phyloP scores from a whole-genome alignment of 1,140 invertebrate genomes.

The Belonocnema kinseyi region DNA sequence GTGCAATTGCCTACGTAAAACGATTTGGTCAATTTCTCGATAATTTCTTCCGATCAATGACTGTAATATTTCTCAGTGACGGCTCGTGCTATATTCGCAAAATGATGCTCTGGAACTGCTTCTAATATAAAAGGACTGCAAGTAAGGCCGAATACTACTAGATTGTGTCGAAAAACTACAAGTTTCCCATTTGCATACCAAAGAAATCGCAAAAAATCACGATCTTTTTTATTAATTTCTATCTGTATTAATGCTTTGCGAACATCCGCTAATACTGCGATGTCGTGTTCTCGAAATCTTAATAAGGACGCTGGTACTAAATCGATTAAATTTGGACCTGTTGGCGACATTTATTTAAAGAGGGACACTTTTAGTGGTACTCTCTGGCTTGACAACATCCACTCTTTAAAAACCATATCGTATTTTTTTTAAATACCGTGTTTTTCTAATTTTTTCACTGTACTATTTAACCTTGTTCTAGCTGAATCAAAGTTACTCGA shows the following conservation, averaged over 20 bases:
- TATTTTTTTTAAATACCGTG: conserved; percentile 54
- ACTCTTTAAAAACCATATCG: conserved; percentile 58
- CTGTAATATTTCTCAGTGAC: conserved; percentile 40
- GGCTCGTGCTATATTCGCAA: conserved; percentile 5
- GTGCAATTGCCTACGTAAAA: not conserved
- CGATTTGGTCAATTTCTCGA: not conserved
- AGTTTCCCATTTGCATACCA: no score
- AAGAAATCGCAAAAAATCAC: no score
- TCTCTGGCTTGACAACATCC: conserved; percentile 32
- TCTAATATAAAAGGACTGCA: conserved; percentile 15
- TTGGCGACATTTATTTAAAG: no score
- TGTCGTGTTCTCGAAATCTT: no score
- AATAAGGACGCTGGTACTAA: no score
- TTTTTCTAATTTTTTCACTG: conserved; percentile 49
- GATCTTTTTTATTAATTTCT: no score
- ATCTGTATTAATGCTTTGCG: no score
- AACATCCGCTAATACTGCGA: no score
- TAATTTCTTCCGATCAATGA: not conserved
- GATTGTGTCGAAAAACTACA: no score
- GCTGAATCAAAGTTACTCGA: conserved; percentile 46
- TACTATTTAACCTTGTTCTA: conserved; percentile 44
- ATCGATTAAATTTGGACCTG: no score
- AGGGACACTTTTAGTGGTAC: no score
- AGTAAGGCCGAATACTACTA: no score
- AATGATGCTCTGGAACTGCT: conserved; percentile 20